Base-by-base conservation (phyloP, 2,113 vertebrate species). In the Myanophis thanlyinensis region DNA sequence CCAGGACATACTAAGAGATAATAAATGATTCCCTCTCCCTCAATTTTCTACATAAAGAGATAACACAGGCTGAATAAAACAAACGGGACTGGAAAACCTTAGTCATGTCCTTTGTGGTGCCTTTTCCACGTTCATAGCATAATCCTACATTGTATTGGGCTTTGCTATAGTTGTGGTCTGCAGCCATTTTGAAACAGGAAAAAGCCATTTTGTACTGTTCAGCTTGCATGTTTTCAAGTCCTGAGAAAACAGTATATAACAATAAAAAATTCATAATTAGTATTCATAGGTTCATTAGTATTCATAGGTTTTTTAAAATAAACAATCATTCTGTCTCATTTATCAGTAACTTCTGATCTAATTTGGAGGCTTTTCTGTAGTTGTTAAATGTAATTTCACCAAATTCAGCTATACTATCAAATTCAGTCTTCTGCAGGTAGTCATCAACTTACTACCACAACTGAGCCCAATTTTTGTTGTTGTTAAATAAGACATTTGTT, bases 81-180 rank as follows among this genome's bases (percentile, higher is more conserved):
- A 59, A 89, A 52, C 10, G 46, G 67, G 0, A 0, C 0, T 4
- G 1, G 47, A 46, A 8, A 96, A 98, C 99, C 98, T 99, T 98
- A n/a, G 97, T 92, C n/a, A 94, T 91, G 95, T 99, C 96, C 92
- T 96, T 97, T 4, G 89, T 25, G 0, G 98, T 98, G 93, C 99
- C 99, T 95, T 97, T 97, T 91, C 99, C 99, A 11, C 97, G 98
- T 97, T 99, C 98, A 0, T 98, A 98, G 97, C 99, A 99, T 94
- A 99, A 98, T 0, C 98, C 99, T 0, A 97, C 93, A 0, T 99
- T 99, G 97, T 98, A 99, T 96, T 99, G 98, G 54, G 99, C 99
- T 96, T 99, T 99, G 96, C 95, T 97, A 97, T 99, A 99, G 90
- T 98, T 98, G 1, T 96, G 98, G 54, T 98, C 97, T 20, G 99